Evolutionary conservation across 2,797 vertebrate genomes (phyloP), one percentile per base, ranked within the genome.

Genomic region (Mormyrus hasselquistii): DNA sequence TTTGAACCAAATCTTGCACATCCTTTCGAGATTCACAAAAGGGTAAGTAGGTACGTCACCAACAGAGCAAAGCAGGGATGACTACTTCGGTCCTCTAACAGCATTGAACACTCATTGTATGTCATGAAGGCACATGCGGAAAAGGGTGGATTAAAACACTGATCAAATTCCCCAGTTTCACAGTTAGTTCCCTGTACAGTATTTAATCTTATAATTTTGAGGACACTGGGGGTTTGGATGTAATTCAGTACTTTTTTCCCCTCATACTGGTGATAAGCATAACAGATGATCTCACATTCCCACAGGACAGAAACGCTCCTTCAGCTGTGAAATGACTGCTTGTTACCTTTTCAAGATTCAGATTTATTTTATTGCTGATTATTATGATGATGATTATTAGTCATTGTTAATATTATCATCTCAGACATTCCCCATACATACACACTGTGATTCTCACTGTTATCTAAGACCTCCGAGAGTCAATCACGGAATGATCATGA

Each of bases 401-500:
- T 82, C 38, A 44, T 82, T 44, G 76, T 82, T 82, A 82, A 82
- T 82, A 82, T 82, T 82, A 82, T 82, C 76, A 47, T 22, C 76
- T 47, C 76, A 47, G 76, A 76, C 14, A 41, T 76, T 41, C 34
- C 34, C 69, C 76, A 47, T 47, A 44, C 16, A 82, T 44, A 44
- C 76, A 82, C 19, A n/a, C 76, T 47, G 41, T 22, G 38, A 47
- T 82, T 82, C 76, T 47, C 19, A 19, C 19, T 22, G 76, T 87
- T 41, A 87, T 57, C 55, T 57, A 62, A 87, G 86, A 87, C 55
- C 85, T 87, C 29, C 9, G 25, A 87, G 84, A 87, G 86, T 62
- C 55, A 87, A 87, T 87, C 53, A 47, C 38, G 55, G 34, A 34
- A 53, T 16, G 34, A 44, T 62, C 16, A 62, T 57, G 34, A 55